phyloP scores from a whole-genome alignment of 2,113 vertebrate species.

The Cichladusa arquata region DNA sequence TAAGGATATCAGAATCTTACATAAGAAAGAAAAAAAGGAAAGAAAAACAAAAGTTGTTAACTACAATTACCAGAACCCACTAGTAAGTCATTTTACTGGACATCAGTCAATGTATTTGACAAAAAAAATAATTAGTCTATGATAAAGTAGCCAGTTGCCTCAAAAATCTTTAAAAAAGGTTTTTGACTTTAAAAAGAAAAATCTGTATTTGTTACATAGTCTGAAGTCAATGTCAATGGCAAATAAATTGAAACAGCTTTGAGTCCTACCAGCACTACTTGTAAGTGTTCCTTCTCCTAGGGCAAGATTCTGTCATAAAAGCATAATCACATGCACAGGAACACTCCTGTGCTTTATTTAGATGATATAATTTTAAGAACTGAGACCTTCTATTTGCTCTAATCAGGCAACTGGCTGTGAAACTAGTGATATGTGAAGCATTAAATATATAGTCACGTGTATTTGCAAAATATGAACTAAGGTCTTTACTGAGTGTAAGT shows the following conservation, averaged over 20 bases:
- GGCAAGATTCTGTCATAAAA: not conserved
- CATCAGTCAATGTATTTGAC: constrained; percentile 1
- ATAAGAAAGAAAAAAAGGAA: not conserved
- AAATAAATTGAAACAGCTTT: constrained; percentile 9
- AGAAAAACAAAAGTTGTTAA: not conserved
- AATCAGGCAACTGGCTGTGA: not conserved
- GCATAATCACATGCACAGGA: not conserved
- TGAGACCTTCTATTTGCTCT: not conserved
- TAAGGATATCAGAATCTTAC: constrained; percentile 44
- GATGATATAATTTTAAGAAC: not conserved
- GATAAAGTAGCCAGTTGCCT: not conserved
- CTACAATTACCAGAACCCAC: constrained; percentile 4
- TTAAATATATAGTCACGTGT: not conserved
- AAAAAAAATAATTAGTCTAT: not conserved
- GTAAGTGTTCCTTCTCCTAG: not conserved
- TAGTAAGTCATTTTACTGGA: not conserved
- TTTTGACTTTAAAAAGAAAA: not conserved
- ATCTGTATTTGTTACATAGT: not conserved
- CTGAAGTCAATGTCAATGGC: not conserved
- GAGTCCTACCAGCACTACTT: not conserved
- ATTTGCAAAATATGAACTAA: not conserved
- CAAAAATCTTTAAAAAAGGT: not conserved
- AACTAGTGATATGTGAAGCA: not conserved
- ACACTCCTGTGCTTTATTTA: not conserved
- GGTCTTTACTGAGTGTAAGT: not conserved